These are phyloP conservation scores for Phodopus roborovskii DNA, from an alignment of 2,113 vertebrate genomes.

Conservation along the genomic window DNA sequence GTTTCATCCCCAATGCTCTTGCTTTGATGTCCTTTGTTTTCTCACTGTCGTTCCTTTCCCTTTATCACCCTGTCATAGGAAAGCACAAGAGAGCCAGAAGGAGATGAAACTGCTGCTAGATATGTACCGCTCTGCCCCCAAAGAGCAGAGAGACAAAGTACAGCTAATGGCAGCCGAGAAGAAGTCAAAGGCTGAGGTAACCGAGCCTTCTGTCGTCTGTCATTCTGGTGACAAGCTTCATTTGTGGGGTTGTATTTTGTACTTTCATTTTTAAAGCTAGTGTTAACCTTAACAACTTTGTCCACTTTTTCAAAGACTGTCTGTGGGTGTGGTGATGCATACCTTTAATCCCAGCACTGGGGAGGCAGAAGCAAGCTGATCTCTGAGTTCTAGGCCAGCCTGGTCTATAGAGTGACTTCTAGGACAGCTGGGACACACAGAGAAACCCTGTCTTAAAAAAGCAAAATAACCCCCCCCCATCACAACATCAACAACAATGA, in stretches of 20 bases:
- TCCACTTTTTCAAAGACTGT: background rate
- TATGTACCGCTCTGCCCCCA: conserved; percentile 98
- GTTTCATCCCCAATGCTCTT: background rate
- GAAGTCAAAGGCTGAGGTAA: conserved; percentile 97
- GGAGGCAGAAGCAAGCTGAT: background rate
- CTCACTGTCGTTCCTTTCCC: background rate
- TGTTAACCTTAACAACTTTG: conserved; percentile 48
- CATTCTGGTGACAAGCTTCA: background rate
- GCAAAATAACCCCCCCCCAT: no score
- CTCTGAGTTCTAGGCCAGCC: background rate
- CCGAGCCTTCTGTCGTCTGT: conserved; percentile 2
- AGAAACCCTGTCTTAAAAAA: background rate
- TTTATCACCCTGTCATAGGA: conserved; percentile 84
- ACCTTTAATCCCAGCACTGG: background rate
- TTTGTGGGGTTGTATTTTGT: background rate
- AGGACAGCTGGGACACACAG: background rate
- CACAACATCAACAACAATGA: background rate
- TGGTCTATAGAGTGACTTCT: background rate
- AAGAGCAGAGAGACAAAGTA: conserved; percentile 98
- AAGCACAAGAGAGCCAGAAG: conserved; percentile 97
- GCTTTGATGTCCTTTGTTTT: conserved; percentile 27
- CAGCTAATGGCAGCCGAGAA: conserved; percentile 99
- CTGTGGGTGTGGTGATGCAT: background rate
- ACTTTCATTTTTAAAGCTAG: conserved; percentile 43
- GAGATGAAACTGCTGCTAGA: conserved; percentile 98